Percentiles rank a stretch among this genome's conserved stretches.
phyloP scores from a whole-genome alignment of 2,888 invertebrate genomes.

The Aleiodes leptofemur region DNA sequence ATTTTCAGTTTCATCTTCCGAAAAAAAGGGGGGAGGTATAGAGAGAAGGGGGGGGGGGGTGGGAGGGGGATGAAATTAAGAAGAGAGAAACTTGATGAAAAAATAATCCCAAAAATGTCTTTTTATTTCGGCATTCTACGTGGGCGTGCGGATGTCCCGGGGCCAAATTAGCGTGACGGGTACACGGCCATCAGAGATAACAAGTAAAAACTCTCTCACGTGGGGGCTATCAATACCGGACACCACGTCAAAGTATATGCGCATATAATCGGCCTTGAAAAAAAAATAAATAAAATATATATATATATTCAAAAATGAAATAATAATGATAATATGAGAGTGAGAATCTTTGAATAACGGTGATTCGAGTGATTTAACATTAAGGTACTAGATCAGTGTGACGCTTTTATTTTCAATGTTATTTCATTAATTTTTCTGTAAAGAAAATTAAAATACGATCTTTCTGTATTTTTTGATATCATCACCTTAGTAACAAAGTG shows the following conservation, averaged over 20 bases:
- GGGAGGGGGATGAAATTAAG: neutral
- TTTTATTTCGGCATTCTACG: slow-evolving; percentile 9
- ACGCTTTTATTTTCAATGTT: too few relatives aligned
- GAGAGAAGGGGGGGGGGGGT: too few relatives aligned
- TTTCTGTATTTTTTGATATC: too few relatives aligned
- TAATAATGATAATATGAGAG: neutral
- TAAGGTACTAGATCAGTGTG: neutral
- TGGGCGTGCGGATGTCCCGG: slow-evolving; percentile 47
- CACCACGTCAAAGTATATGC: slow-evolving; percentile 21
- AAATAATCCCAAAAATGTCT: too few relatives aligned
- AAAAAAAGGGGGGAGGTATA: too few relatives aligned
- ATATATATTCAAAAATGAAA: neutral
- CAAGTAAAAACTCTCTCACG: slow-evolving; percentile 35
- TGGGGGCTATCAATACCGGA: slow-evolving; percentile 46
- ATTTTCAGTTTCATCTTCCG: too few relatives aligned
- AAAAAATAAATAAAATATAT: slow-evolving; percentile 30
- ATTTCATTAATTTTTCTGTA: too few relatives aligned
- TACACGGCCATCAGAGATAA: slow-evolving; percentile 41
- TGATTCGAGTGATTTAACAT: slow-evolving; percentile 24
- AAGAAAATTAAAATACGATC: too few relatives aligned
- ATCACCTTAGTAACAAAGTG: too few relatives aligned
- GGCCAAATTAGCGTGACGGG: slow-evolving; percentile 45
- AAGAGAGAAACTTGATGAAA: too few relatives aligned
- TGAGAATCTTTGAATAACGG: slow-evolving; percentile 33
- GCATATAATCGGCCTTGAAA: slow-evolving; percentile 42